phyloP scores from a whole-genome alignment of 2,888 invertebrate species.

The Branchipolynoe longqiensis region DNA sequence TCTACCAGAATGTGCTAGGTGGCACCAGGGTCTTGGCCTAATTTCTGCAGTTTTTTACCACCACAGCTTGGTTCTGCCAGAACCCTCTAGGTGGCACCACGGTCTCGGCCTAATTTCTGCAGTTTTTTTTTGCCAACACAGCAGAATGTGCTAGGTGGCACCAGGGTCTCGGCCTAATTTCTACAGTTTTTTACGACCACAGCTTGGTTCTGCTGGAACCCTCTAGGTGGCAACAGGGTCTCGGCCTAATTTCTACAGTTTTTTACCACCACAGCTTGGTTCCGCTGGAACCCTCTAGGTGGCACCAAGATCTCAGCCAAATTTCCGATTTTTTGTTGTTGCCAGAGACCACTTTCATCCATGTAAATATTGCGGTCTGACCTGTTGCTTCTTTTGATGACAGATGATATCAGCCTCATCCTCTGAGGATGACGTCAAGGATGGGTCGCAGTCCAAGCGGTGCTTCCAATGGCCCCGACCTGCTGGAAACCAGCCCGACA shows the following conservation, averaged over 20 bases:
- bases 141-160: not conserved
- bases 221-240: too few species aligned
- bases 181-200: too few species aligned
- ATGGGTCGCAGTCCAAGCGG: not conserved
- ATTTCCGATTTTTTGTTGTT: not conserved
- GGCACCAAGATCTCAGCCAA: not conserved
- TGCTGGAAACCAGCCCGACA: not conserved
- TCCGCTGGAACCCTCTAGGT: too few species aligned
- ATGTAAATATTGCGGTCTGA: not conserved
- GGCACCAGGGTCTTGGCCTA: too few species aligned
- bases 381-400: not conserved
- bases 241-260: not conserved
- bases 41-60: too few species aligned
- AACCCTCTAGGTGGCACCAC: too few species aligned
- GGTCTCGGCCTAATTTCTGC: too few species aligned
- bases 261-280: not conserved
- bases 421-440: conserved; percentile 46
- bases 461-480: conserved; percentile 27
- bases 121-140: not conserved
- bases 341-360: too few species aligned
- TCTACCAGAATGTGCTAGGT: too few species aligned
- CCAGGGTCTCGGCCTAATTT: too few species aligned
- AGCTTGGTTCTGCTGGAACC: too few species aligned
- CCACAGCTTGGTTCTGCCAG: too few species aligned
- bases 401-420: not conserved